Conservation (phyloP, 1,140 invertebrate genomes). For the Euwallacea fornicatus region DNA sequence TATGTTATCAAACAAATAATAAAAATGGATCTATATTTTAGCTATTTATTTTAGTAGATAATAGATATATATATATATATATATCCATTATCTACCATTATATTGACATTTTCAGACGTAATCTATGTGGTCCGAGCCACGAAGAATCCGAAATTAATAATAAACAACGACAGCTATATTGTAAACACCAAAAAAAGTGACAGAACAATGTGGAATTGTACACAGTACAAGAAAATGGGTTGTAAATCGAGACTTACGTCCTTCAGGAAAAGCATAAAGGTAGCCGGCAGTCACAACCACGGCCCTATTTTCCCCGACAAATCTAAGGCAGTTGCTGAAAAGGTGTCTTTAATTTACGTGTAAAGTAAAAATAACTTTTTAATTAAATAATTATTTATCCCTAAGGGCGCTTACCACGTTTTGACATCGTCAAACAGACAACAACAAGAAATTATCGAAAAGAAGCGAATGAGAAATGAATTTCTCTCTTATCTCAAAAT, state of each 20-base stretch:
- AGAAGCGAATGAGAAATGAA: no score
- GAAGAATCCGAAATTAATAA: slow-evolving; percentile 39
- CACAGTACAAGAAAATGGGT: slow-evolving; percentile 32
- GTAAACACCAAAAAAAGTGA: slow-evolving; percentile 28
- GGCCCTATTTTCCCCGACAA: slow-evolving; percentile 18
- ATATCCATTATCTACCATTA: no score
- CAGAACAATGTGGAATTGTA: slow-evolving; percentile 41
- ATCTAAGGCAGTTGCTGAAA: slow-evolving; percentile 13
- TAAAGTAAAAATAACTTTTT: no score
- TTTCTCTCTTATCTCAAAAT: no score
- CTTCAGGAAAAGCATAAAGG: slow-evolving; percentile 31
- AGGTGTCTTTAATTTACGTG: not conserved
- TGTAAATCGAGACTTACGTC: slow-evolving; percentile 41
- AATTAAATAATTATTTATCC: no score
- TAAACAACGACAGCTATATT: slow-evolving; percentile 36
- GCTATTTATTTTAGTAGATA: no score
- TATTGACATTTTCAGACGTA: slow-evolving; percentile 17
- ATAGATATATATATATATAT: no score
- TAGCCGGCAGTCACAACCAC: slow-evolving; percentile 40
- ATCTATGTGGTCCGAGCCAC: slow-evolving; percentile 37
- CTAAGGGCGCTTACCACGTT: no score
- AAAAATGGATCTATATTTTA: no score
- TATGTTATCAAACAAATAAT: no score
- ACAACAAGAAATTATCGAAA: no score
- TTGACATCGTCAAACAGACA: no score